phyloP scores from a whole-genome alignment of 2,888 invertebrate species.

The Aphidoletes aphidimyza region DNA sequence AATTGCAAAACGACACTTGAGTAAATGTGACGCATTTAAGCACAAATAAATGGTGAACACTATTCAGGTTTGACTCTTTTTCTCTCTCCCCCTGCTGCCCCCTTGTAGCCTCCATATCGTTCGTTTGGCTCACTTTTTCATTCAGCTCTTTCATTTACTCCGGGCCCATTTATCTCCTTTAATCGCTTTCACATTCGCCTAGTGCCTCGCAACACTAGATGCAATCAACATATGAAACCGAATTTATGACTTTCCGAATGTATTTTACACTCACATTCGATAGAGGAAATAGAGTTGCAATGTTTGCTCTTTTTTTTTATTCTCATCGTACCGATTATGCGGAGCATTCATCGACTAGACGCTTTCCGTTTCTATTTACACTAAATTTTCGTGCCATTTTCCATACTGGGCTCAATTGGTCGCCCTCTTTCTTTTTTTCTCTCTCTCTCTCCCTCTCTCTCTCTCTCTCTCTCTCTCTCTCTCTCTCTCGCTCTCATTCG shows the following conservation, averaged over 20 bases:
- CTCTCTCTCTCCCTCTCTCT: too few relatives aligned
- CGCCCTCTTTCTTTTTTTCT: too few relatives aligned
- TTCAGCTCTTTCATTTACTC: neutral
- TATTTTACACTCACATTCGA: slow-evolving; percentile 4
- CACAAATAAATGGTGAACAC: slow-evolving; percentile 26
- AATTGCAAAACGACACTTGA: slow-evolving; percentile 16
- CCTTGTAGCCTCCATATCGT: neutral
- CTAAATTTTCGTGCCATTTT: slow-evolving; percentile 33
- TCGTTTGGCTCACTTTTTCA: neutral
- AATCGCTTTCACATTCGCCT: slow-evolving; percentile 18
- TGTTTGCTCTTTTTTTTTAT: neutral
- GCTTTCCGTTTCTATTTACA: slow-evolving; percentile 35
- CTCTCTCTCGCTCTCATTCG: neutral
- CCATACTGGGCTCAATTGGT: too few relatives aligned
- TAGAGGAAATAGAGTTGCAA: slow-evolving; percentile 40
- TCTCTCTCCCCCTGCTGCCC: neutral
- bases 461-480: too few relatives aligned
- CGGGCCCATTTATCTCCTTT: slow-evolving; percentile 21
- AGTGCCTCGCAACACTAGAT: neutral
- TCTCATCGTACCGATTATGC: neutral
- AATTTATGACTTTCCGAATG: slow-evolving; percentile 46
- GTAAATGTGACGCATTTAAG: slow-evolving; percentile 15
- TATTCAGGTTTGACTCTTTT: slow-evolving; percentile 10
- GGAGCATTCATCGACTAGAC: neutral
- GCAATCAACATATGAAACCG: slow-evolving; percentile 25